These are phyloP conservation scores for Pelmatolapia mariae DNA, from an alignment of 2,113 vertebrate genomes.

Conservation along the genomic window DNA sequence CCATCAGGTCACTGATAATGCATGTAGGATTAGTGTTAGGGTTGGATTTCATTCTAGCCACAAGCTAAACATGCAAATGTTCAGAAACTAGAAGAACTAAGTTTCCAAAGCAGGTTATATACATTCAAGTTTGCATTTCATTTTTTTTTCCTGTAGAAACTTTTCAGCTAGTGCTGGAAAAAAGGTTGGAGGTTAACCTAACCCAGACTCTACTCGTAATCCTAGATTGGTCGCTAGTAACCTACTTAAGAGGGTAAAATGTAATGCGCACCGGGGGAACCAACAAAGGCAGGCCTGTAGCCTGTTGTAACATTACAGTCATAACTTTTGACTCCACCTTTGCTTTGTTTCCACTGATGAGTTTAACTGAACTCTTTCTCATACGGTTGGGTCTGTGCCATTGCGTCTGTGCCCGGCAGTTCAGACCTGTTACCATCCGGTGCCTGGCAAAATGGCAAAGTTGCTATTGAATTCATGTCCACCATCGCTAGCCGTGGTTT, in stretches of 20 bases:
- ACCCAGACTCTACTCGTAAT: background rate
- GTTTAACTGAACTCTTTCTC: background rate
- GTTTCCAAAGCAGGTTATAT: background rate
- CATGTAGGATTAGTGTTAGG: background rate
- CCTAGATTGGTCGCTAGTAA: background rate
- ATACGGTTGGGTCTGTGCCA: background rate
- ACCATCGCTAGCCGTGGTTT: too few species aligned
- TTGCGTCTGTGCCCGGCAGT: background rate
- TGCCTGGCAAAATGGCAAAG: too few species aligned
- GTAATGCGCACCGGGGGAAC: background rate
- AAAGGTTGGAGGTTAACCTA: background rate
- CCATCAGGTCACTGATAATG: background rate
- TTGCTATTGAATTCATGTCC: too few species aligned
- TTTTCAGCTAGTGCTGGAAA: background rate
- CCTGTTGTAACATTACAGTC: background rate
- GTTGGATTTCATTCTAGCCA: background rate
- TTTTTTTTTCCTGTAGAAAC: background rate
- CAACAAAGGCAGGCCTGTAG: background rate
- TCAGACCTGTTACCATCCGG: background rate
- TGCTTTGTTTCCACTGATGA: background rate
- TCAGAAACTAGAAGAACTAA: background rate
- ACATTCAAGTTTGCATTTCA: background rate
- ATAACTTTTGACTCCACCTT: background rate
- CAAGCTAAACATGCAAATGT: background rate
- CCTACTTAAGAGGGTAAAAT: background rate